These are phyloP conservation scores for Trachemys scripta DNA, from an alignment of 2,113 vertebrate genomes.

Conservation along the genomic window DNA sequence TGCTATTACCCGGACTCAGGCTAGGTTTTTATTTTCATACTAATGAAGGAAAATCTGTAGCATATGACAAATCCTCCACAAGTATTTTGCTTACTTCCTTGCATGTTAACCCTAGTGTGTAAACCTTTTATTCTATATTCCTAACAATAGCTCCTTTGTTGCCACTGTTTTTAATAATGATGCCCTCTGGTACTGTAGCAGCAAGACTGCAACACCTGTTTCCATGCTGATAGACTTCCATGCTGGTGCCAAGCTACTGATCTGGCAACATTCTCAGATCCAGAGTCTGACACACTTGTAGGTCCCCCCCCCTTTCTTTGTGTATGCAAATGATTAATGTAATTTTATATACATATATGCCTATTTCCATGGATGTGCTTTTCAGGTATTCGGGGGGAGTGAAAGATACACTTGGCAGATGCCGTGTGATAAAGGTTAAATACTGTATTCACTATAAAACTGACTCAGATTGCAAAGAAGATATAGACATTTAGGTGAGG, in stretches of 20 bases:
- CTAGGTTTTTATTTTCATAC: background rate
- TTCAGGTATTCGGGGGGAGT: background rate
- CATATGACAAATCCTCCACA: background rate
- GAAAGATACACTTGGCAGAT: background rate
- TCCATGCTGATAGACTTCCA: conserved; percentile 22
- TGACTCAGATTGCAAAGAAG: background rate
- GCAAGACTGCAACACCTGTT: conserved; percentile 37
- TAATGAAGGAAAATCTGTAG: background rate
- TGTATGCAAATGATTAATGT: background rate
- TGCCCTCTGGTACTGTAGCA: background rate
- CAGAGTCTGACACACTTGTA: background rate
- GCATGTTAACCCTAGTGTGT: background rate
- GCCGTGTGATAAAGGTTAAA: background rate
- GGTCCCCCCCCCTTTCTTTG: background rate
- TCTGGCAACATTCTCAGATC: background rate
- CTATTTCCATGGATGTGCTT: background rate
- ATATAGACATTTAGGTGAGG: background rate
- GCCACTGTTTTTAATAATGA: conserved; percentile 7
- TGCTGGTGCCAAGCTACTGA: background rate
- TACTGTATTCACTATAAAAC: background rate
- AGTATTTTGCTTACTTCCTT: background rate
- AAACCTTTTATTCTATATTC: background rate
- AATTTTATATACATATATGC: background rate
- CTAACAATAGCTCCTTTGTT: background rate
- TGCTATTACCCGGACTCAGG: background rate